Evolutionary conservation across 2,113 vertebrate genomes (phyloP).

Genomic region (Cnemophilus loriae): DNA sequence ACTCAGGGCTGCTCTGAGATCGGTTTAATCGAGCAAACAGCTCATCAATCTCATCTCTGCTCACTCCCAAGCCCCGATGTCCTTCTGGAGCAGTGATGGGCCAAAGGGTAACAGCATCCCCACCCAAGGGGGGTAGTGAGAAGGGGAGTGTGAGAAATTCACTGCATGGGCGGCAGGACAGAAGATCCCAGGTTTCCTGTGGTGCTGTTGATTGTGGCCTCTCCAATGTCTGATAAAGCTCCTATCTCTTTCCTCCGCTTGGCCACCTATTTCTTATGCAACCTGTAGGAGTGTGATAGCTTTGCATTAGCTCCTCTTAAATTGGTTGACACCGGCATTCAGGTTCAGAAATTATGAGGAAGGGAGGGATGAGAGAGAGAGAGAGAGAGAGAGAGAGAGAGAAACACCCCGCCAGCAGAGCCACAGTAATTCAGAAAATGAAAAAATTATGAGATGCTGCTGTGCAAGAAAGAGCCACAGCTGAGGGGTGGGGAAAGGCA

Average conservation of each 20-base stretch:
- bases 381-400: neutral
- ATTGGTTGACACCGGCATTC: neutral
- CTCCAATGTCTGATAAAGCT: neutral
- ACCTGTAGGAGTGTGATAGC: neutral
- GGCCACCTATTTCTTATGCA: neutral
- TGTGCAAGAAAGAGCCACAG: neutral
- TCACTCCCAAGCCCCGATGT: neutral
- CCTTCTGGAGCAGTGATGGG: neutral
- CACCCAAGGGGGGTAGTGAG: accelerated
- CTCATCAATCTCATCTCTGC: neutral
- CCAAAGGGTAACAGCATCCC: neutral
- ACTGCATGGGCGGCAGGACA: neutral
- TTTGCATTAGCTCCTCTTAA: neutral
- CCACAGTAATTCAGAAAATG: neutral
- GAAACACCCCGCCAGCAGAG: neutral
- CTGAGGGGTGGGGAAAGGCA: neutral
- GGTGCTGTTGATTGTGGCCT: neutral
- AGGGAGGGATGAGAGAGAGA: neutral
- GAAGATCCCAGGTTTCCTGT: neutral
- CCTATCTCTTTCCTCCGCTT: neutral
- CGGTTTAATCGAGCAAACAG: neutral
- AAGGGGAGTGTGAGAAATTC: neutral
- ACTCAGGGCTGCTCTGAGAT: neutral
- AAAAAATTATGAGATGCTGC: neutral
- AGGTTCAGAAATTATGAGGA: neutral